Base-by-base conservation (phyloP, 1,140 invertebrate genomes). In the Drosophila varians region DNA sequence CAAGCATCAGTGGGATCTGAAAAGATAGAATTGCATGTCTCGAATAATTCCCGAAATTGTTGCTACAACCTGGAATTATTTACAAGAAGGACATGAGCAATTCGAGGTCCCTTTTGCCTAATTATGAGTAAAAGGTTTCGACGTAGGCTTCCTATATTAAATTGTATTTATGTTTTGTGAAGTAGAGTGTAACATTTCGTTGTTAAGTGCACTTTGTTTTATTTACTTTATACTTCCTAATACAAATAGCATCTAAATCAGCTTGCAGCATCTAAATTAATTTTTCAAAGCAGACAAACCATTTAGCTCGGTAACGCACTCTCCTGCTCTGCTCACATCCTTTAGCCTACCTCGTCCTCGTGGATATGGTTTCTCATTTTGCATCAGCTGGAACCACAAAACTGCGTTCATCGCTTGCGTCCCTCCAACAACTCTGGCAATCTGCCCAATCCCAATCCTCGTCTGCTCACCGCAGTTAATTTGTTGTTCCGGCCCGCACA, bases 401-500 rank as follows among this genome's bases (percentile, higher is more conserved):
- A 31, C 28, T 31, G 28, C 28, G 28, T 11, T 31, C 28, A 31
- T 31, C 28, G 28, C 28, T 9, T 31, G 28, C 28, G 28, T 31
- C 9, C n/a, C 28, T n/a, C 11, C 16, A 14, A 11, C 28, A 11
- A n/a, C 26, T 14, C 26, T 52, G 21, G 9, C 51, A 26, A 16
- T n/a, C 49, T 12, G 6, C 28, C 46, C 18, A 4, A 19, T 36
- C 28, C 46, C 18, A 4, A 19, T 36, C 19, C 26, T 45, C 45
- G 57, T 25, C 31, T 70, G 46, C 72, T 64, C 47, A 80, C 80
- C 80, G 58, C 79, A 84, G 79, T 86, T 84, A 84, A 84, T 84
- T 84, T 84, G 79, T 86, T 86, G 79, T 69, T 73, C 80, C 60
- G 75, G 65, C 72, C 75, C 79, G 80, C 80, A 83, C 80, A 83